A percentile compares a stretch with the other conserved stretches of the same genome.
Evolutionary conservation across 2,113 vertebrate species (phyloP).

Genomic region (Asarcornis scutulata): DNA sequence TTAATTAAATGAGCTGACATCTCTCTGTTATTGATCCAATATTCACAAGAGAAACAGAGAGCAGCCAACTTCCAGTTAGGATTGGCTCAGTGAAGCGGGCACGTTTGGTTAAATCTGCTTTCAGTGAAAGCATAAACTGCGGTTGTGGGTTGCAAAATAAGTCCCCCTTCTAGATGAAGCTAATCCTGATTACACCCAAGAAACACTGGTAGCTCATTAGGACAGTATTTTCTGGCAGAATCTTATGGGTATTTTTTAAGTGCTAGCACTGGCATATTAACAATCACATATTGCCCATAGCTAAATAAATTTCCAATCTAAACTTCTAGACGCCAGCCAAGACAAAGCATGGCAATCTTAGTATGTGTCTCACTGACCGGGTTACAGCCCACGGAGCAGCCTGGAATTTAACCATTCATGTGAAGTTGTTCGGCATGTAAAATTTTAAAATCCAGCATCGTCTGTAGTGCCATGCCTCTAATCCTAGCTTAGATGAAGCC

Average conservation of each 20-base stretch:
- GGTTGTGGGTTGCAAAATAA: neutral
- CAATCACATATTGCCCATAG: neutral
- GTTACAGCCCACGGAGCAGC: neutral
- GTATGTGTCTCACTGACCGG: neutral
- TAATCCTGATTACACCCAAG: neutral
- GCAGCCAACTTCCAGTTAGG: neutral
- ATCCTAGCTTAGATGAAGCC: neutral
- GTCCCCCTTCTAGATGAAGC: neutral
- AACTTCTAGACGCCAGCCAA: neutral
- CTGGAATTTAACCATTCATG: neutral
- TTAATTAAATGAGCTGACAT: neutral
- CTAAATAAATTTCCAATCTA: neutral
- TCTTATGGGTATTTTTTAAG: neutral
- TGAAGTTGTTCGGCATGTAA: neutral
- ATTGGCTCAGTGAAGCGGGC: neutral
- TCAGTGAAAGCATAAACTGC: neutral
- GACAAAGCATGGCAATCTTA: neutral
- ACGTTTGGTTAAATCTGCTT: neutral
- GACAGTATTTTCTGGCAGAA: neutral
- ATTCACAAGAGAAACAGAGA: neutral
- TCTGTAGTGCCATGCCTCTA: neutral
- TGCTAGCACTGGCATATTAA: neutral
- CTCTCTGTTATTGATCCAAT: neutral
- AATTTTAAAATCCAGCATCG: neutral
- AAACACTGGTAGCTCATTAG: neutral